Evolutionary conservation across 2,113 vertebrate genomes (phyloP), one percentile per base, ranked within the genome.

Genomic region (Hypocryptadius cinnamomeus): DNA sequence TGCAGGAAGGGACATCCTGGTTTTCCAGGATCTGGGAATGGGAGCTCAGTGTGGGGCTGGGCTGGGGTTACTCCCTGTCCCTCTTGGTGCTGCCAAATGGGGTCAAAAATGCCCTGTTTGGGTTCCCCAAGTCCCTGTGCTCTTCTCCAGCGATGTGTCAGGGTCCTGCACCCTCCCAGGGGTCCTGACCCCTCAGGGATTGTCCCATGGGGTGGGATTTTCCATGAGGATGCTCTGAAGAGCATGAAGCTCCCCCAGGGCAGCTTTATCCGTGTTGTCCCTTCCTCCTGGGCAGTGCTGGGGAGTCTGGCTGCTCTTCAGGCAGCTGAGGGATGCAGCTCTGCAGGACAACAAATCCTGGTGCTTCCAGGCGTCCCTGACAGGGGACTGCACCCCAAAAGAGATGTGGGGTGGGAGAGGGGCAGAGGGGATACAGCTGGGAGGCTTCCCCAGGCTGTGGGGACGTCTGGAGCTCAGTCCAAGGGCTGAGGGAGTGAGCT

Each of bases 91-190:
- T 13, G n/a, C 8, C 2, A 51, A 45, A 53, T 4, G 31, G 33
- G 45, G n/a, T 48, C 47, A 2, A 16, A 77, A 13, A 19, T 3
- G 1, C 45, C 31, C 27, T 0, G 1, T 6, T 28, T 0, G 8
- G 17, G 44, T 50, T 84, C 40, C 16, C 24, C 0, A 2, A 30
- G 28, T 22, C 5, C 7, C 50, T 65, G 60, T 10, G 45, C 48
- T 12, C 45, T 17, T 31, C 60, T 44, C 44, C 12, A 12, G 72
- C 76, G 65, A 5, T 45, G 11, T 19, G 20, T 14, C 31, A 14
- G 31, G n/a, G 8, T 65, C 5, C 42, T 35, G 42, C 0, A 0
- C n/a, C 68, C 28, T 54, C 22, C 27, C 27, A 16, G 51, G 65
- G 35, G 19, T 74, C 20, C 45, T 1, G 7, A 3, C 1, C 50